Conservation (phyloP, 2,888 invertebrate species). For the Pogonocherus hispidulus region DNA sequence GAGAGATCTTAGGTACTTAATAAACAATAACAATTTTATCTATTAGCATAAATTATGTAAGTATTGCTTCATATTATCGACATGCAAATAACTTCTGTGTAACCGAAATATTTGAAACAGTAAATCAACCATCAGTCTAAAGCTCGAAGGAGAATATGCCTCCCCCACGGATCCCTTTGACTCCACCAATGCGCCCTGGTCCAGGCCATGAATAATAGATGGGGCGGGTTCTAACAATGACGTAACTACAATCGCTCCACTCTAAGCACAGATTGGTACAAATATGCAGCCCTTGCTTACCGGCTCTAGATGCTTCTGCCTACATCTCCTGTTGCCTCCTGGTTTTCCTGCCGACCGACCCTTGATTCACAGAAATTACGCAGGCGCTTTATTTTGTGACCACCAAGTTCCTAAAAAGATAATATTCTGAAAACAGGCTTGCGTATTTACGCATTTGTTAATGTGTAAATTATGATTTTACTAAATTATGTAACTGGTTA, state of each 20-base stretch:
- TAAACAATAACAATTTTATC: no score
- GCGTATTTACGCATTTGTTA: no score
- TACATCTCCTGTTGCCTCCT: conserved; percentile 40
- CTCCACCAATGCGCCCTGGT: conserved; percentile 47
- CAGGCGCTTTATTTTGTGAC: conserved; percentile 25
- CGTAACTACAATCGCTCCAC: conserved; percentile 68
- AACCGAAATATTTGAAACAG: conserved; percentile 36
- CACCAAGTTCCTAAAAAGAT: neutral
- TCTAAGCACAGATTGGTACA: conserved; percentile 66
- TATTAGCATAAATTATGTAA: no score
- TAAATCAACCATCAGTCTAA: conserved; percentile 50
- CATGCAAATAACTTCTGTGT: neutral
- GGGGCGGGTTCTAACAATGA: conserved; percentile 69
- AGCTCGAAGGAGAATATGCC: conserved; percentile 40
- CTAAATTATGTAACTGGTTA: no score
- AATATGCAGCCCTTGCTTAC: conserved; percentile 58
- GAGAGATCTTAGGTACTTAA: no score
- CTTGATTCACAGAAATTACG: conserved; percentile 20
- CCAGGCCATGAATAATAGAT: conserved; percentile 66
- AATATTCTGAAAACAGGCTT: no score
- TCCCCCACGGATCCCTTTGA: conserved; percentile 46
- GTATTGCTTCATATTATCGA: neutral
- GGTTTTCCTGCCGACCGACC: conserved; percentile 21
- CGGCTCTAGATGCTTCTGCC: conserved; percentile 49
- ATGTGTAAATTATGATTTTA: no score